These are phyloP conservation scores for Automeris io DNA, from an alignment of 2,888 invertebrate species.

Conservation along the genomic window DNA sequence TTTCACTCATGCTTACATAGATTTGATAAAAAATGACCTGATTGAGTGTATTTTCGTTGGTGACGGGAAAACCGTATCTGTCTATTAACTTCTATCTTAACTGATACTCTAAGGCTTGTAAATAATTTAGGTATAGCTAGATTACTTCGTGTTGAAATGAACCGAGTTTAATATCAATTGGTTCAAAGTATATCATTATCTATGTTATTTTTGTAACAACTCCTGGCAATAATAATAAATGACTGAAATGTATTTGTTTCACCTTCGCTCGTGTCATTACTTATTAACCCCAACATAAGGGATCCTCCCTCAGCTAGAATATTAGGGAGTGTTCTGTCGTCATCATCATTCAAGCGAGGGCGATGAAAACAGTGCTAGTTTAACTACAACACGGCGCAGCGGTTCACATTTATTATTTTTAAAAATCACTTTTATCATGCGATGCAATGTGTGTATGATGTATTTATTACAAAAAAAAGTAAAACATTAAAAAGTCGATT, in stretches of 20 bases:
- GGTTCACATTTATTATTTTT: not conserved
- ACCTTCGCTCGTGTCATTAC: slow-evolving; percentile 38
- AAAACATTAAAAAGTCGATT: not conserved
- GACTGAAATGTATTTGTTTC: slow-evolving; percentile 24
- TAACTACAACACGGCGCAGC: slow-evolving; percentile 20
- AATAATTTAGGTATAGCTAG: too few species aligned
- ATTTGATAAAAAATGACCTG: too few species aligned
- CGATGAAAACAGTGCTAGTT: slow-evolving; percentile 43
- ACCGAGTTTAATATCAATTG: slow-evolving; percentile 8
- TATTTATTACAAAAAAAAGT: not conserved
- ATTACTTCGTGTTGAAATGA: too few species aligned
- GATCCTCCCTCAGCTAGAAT: slow-evolving; percentile 52
- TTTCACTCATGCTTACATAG: too few species aligned
- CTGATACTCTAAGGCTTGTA: slow-evolving; percentile 8
- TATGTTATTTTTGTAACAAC: not conserved
- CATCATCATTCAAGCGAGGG: slow-evolving; percentile 50
- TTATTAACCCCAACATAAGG: slow-evolving; percentile 42
- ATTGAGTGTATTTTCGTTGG: too few species aligned
- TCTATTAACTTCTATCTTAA: slow-evolving; percentile 29
- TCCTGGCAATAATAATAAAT: not conserved
- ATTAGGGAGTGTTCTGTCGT: slow-evolving; percentile 54
- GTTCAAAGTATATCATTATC: slow-evolving; percentile 4
- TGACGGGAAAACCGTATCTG: too few species aligned
- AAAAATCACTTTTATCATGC: not conserved
- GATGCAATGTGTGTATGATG: not conserved